phyloP scores from a whole-genome alignment of 1,140 invertebrate genomes.

The Aricia agestis region DNA sequence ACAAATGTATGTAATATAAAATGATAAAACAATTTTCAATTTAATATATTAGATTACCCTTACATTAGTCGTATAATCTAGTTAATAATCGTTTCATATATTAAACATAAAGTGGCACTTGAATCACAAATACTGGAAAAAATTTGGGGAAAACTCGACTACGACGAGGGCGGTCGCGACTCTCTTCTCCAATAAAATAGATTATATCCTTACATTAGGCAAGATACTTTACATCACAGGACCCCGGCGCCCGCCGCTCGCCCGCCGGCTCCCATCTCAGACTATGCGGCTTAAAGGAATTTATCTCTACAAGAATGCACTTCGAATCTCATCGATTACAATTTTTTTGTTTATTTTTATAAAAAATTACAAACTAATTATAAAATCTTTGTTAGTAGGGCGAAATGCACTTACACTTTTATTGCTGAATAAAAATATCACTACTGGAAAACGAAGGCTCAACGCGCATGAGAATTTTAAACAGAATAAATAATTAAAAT shows the following conservation, averaged over 20 bases:
- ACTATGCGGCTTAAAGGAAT: slow-evolving; percentile 73
- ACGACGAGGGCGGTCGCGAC: slow-evolving; percentile 46
- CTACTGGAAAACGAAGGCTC: slow-evolving; percentile 71
- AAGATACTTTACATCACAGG: slow-evolving; percentile 31
- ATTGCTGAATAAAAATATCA: slow-evolving; percentile 77
- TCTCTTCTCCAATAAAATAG: slow-evolving; percentile 10
- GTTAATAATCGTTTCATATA: slow-evolving; percentile 77
- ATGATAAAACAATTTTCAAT: slow-evolving; percentile 78
- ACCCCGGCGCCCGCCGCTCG: slow-evolving; percentile 21
- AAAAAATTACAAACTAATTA: slow-evolving; percentile 70
- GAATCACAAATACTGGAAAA: slow-evolving; percentile 79
- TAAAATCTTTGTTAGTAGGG: slow-evolving; percentile 63
- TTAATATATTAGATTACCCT: slow-evolving; percentile 77
- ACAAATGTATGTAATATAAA: slow-evolving; percentile 77
- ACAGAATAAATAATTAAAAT: slow-evolving; percentile 65
- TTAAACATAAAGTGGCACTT: slow-evolving; percentile 79
- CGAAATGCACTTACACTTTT: slow-evolving; percentile 73
- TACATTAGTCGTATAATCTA: slow-evolving; percentile 77
- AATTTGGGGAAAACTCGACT: slow-evolving; percentile 74
- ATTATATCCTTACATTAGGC: slow-evolving; percentile 31
- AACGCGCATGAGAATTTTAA: slow-evolving; percentile 60
- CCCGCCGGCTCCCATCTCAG: slow-evolving; percentile 51
- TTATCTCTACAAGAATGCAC: slow-evolving; percentile 74
- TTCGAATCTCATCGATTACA: slow-evolving; percentile 71
- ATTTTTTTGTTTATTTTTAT: slow-evolving; percentile 62